Evolutionary conservation across 2,797 vertebrate genomes (phyloP).

Genomic region (Poecilia picta): DNA sequence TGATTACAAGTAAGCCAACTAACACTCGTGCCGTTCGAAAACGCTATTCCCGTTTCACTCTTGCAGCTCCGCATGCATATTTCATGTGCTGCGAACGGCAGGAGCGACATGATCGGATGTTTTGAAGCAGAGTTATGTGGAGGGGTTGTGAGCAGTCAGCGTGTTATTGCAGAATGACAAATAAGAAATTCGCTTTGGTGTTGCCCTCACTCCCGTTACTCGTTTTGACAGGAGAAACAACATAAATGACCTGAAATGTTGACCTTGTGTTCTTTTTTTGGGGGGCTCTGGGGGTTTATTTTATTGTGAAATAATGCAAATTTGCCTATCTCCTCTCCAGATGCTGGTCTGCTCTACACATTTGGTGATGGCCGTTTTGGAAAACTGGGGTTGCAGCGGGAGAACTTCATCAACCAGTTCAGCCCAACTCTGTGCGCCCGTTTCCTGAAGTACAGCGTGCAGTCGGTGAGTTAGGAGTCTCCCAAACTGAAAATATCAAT

Average conservation of each 20-base stretch:
- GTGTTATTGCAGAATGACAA: not conserved
- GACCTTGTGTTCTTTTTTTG: not conserved
- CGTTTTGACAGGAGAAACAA: not conserved
- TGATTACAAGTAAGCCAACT: conserved; percentile 62
- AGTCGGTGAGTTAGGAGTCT: conserved; percentile 77
- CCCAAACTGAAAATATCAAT: not conserved
- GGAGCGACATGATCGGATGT: not conserved
- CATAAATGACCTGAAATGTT: not conserved
- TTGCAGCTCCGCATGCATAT: not conserved
- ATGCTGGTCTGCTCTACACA: conserved; percentile 86
- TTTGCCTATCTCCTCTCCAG: conserved; percentile 64
- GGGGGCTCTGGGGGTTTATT: not conserved
- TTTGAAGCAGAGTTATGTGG: not conserved
- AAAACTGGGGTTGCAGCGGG: conserved; percentile 88
- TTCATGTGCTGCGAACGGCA: not conserved
- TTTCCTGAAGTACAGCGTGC: conserved; percentile 84
- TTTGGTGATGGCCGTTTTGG: conserved; percentile 90
- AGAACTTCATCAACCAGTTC: conserved; percentile 91
- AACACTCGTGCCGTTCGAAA: not conserved
- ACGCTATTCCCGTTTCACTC: not conserved
- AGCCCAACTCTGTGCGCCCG: conserved; percentile 84
- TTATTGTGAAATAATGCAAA: not conserved
- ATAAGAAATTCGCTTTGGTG: not conserved
- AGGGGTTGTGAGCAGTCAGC: not conserved
- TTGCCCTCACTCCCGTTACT: too few species aligned